phyloP scores from a whole-genome alignment of 2,113 vertebrate genomes.

The Choloepus hoffmanni region DNA sequence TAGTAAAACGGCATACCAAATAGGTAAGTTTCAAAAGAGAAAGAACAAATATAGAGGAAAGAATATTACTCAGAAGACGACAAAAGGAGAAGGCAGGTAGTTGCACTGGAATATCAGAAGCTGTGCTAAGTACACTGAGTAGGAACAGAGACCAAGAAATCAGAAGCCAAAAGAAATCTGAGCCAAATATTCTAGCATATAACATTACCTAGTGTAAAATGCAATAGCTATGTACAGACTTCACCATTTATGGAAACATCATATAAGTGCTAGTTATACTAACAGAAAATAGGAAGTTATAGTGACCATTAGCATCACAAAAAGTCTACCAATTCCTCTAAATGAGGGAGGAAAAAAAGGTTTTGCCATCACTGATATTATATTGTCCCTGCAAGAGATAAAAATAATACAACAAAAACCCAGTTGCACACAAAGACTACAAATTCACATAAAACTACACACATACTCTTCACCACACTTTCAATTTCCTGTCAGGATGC shows the following conservation, averaged over 20 bases:
- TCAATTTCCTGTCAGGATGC: slow-evolving; percentile 22
- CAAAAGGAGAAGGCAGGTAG: background rate
- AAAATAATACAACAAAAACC: background rate
- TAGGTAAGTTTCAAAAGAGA: background rate
- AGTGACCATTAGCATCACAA: background rate
- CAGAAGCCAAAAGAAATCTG: background rate
- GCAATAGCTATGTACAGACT: background rate
- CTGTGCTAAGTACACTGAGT: background rate
- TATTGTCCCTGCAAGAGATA: background rate
- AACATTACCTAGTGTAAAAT: background rate
- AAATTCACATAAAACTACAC: background rate
- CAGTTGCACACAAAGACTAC: background rate
- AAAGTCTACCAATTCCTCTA: background rate
- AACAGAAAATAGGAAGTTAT: slow-evolving; percentile 37
- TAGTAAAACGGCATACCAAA: background rate
- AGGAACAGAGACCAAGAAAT: background rate
- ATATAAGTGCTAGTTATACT: background rate
- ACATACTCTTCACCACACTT: background rate
- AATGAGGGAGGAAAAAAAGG: background rate
- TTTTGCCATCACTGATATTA: background rate
- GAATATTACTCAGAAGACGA: background rate
- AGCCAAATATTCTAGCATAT: background rate
- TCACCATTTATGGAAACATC: background rate
- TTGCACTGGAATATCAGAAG: background rate
- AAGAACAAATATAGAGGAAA: background rate